These are phyloP conservation scores for Thecophora atra DNA, from an alignment of 2,888 invertebrate species.

Conservation along the genomic window DNA sequence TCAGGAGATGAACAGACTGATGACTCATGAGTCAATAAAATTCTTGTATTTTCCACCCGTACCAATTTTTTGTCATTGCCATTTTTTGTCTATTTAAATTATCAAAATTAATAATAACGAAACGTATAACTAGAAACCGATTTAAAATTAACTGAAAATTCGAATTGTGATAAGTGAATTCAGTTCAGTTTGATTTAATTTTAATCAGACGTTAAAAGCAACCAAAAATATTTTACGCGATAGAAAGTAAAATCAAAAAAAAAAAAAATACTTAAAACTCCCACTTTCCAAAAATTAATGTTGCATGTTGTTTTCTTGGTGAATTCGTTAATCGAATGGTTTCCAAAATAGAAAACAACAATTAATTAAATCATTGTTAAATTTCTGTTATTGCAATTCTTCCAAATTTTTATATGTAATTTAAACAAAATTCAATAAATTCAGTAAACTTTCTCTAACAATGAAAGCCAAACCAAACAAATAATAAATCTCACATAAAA, in stretches of 20 bases:
- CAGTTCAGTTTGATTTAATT: background rate
- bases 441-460: background rate
- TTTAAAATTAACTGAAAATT: background rate
- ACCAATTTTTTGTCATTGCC: too few relatives aligned
- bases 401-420: background rate
- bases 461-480: too few relatives aligned
- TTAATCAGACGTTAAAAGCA: background rate
- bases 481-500: too few relatives aligned
- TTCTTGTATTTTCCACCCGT: too few relatives aligned
- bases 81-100: too few relatives aligned
- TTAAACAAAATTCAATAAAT: background rate
- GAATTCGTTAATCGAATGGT: too few relatives aligned
- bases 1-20: too few relatives aligned
- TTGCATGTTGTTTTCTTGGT: background rate
- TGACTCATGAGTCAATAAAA: too few relatives aligned
- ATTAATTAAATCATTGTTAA: background rate
- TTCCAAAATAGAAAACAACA: background rate
- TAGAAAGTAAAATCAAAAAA: background rate
- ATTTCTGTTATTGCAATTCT: background rate
- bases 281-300: constrained; percentile 2
- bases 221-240: background rate
- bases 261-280: background rate
- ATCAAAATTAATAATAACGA: too few relatives aligned
- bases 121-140: too few relatives aligned
- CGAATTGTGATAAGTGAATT: background rate